phyloP scores from a whole-genome alignment of 1,140 invertebrate genomes.

The Zaprionus tsacasi region DNA sequence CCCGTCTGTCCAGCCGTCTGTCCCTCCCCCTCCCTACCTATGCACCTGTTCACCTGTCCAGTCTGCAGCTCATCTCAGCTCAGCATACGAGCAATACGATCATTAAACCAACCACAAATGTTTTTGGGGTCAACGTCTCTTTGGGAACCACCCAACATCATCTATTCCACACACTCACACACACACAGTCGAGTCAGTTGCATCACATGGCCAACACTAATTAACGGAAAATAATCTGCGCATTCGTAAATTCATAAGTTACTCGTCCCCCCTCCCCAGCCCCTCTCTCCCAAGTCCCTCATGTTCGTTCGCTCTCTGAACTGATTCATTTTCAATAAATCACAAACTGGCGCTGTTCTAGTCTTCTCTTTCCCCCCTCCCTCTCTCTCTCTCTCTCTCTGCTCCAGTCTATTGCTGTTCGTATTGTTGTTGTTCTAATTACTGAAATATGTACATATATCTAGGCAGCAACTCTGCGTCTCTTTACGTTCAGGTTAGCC shows the following conservation, averaged over 20 bases:
- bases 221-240: conserved; percentile 79
- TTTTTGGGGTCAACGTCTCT: conserved; percentile 26
- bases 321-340: conserved; percentile 76
- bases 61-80: conserved; percentile 4
- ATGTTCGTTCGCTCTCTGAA: neutral
- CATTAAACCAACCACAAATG: conserved; percentile 50
- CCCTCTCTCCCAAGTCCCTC: neutral
- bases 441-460: conserved; percentile 27
- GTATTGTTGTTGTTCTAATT: conserved; percentile 60
- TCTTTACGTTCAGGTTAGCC: conserved; percentile 42
- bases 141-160: conserved; percentile 67
- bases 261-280: neutral
- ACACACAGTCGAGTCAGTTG: conserved; percentile 31
- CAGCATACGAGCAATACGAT: conserved; percentile 6
- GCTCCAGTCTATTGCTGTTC: conserved; percentile 20
- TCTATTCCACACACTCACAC: conserved; percentile 24
- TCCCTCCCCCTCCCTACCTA: too few relatives aligned
- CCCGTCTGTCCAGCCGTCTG: neutral
- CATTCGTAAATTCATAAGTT: conserved; percentile 48
- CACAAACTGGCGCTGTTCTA: conserved; percentile 59
- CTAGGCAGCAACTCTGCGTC: conserved; percentile 10
- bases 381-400: neutral
- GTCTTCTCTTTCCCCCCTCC: conserved; percentile 9
- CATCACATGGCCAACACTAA: conserved; percentile 81
- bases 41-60: conserved; percentile 9